Evolutionary conservation across 2,888 invertebrate genomes (phyloP), one percentile per base, ranked within the genome.

Genomic region (Andricus quercusramuli): DNA sequence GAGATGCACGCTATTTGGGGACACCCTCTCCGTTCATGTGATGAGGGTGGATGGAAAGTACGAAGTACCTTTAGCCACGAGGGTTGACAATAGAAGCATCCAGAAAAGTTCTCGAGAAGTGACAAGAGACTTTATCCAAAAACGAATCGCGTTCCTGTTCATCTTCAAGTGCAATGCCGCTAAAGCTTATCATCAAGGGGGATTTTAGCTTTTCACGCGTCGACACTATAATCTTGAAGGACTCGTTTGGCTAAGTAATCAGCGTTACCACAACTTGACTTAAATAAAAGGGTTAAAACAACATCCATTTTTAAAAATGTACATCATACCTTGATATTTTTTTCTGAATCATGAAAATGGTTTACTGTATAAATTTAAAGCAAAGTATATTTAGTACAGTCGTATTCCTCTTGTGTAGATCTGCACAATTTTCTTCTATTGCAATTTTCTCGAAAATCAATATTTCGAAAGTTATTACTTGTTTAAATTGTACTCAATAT

Each of bases 51-150:
- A 56, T 74, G 32, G 32, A 17, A 74, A 74, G 56, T 56, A 70
- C 70, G 22, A 8, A 59, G 56, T 59, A 22, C 3, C 29, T 64
- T 51, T 37, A 74, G 74, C n/a, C 56, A 22, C 17, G 74, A 74
- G 74, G 56, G 74, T 74, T 74, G 56, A 56, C 74, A 74, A 74
- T 74, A 56, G 37, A 37, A 37, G 51, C 56, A 37, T 20, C 74
- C 74, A 74, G 74, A 32, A 74, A 74, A 56, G 56, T 56, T n/a
- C 74, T 74, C 32, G 13, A 56, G 32, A 74, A 74, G n/a, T 56
- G 74, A 74, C 32, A 32, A 74, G 56, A 74, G 74, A 74, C 74
- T 56, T 74, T 56, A 56, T 56, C 56, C 32, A 74, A 74, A 74
- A 74, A 74, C 11, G 74, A 74, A 74, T 56, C 74, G n/a, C 20